phyloP scores from a whole-genome alignment of 1,140 invertebrate species.

The Vollenhovia emeryi region DNA sequence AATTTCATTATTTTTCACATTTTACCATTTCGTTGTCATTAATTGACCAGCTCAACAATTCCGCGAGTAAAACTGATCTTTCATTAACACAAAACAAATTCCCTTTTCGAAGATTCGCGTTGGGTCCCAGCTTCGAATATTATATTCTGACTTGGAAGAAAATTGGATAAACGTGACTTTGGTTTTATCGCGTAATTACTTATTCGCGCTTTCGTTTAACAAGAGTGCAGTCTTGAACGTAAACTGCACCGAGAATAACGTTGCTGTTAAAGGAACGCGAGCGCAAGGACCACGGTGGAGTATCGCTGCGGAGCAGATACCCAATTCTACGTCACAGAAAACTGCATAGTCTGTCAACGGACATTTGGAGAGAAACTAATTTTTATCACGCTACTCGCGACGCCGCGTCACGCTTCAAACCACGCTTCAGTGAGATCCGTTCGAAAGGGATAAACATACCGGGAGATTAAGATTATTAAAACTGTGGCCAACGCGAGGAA shows the following conservation, averaged over 20 bases:
- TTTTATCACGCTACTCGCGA: constrained; percentile 57
- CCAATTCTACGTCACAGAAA: constrained; percentile 49
- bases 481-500: not conserved
- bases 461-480: constrained; percentile 18
- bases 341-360: constrained; percentile 54
- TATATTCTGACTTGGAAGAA: not conserved
- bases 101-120: no score
- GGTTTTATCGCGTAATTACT: not conserved
- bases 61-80: not conserved
- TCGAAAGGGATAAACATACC: not conserved
- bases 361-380: constrained; percentile 45
- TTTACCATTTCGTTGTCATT: not conserved
- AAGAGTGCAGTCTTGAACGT: not conserved
- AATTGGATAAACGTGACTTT: not conserved
- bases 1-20: no score
- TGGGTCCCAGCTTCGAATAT: not conserved
- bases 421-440: constrained; percentile 61
- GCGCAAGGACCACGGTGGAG: constrained; percentile 11
- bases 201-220: not conserved
- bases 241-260: constrained; percentile 16
- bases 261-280: constrained; percentile 60
- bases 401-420: constrained; percentile 52
- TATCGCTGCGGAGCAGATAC: constrained; percentile 54
- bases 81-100: not conserved
- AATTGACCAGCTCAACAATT: constrained; percentile 10